Conservation (phyloP, 2,888 invertebrate species). For the Sycophila texana region DNA sequence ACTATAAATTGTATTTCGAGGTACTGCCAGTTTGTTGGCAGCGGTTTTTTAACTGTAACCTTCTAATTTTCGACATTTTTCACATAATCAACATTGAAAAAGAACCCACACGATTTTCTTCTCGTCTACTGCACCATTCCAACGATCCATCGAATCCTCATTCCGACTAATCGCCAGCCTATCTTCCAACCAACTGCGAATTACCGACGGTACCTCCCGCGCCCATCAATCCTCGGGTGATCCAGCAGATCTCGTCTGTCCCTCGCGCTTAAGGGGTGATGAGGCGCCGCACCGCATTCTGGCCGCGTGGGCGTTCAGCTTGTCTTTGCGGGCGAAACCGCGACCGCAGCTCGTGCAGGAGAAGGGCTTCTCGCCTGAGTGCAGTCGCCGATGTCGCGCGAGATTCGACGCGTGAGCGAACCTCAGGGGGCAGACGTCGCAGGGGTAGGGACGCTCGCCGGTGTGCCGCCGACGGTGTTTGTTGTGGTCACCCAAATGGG, state of each 20-base stretch:
- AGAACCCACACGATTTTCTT: too few species aligned
- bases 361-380: slow-evolving; percentile 45
- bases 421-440: slow-evolving; percentile 45
- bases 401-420: slow-evolving; percentile 39
- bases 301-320: slow-evolving; percentile 55
- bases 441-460: slow-evolving; percentile 66
- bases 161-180: too few species aligned
- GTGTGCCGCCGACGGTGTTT: slow-evolving; percentile 64
- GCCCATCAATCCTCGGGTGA: too few species aligned
- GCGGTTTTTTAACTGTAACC: not conserved
- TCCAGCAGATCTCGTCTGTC: too few species aligned
- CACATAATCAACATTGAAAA: too few species aligned
- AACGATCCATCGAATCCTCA: too few species aligned
- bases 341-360: slow-evolving; percentile 13
- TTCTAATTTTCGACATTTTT: too few species aligned
- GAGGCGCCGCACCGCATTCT: slow-evolving; percentile 46
- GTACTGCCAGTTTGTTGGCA: not conserved
- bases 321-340: slow-evolving; percentile 50
- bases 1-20: not conserved
- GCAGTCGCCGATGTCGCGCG: slow-evolving; percentile 29
- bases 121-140: too few species aligned
- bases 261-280: not conserved
- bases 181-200: too few species aligned
- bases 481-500: slow-evolving; percentile 61
- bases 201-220: too few species aligned